These are phyloP conservation scores for Pantherophis vulpinus DNA, from an alignment of 2,797 vertebrate genomes.

Conservation along the genomic window DNA sequence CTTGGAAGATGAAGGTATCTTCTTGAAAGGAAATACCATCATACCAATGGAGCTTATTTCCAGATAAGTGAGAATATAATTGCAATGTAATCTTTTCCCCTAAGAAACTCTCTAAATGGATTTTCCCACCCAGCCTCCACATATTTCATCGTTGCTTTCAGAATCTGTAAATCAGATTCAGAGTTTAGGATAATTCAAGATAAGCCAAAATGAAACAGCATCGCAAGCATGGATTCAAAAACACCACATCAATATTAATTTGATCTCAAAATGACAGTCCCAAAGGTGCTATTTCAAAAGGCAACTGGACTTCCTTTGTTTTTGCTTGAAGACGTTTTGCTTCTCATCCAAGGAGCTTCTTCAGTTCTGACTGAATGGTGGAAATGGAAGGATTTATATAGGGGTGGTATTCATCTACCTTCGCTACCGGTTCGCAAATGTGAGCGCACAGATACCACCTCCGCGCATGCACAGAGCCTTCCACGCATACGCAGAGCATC, in stretches of 20 bases:
- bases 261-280: slow-evolving; percentile 3
- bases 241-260: not conserved
- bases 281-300: not conserved
- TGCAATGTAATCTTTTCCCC: not conserved
- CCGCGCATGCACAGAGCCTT: too few relatives aligned
- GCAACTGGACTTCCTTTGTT: not conserved
- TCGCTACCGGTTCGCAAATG: too few relatives aligned
- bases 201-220: not conserved
- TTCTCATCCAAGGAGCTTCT: not conserved
- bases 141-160: not conserved
- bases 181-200: not conserved
- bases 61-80: not conserved
- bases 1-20: not conserved
- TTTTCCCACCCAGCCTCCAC: too few relatives aligned
- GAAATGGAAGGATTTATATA: not conserved
- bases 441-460: too few relatives aligned
- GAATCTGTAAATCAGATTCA: not conserved
- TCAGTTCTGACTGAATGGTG: not conserved
- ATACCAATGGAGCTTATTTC: not conserved
- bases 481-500: too few relatives aligned
- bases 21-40: not conserved
- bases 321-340: not conserved
- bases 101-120: not conserved
- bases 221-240: slow-evolving; percentile 45
- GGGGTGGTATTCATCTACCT: too few relatives aligned